These are phyloP conservation scores for Notospermus geniculatus DNA, from an alignment of 1,140 invertebrate genomes.

Conservation along the genomic window DNA sequence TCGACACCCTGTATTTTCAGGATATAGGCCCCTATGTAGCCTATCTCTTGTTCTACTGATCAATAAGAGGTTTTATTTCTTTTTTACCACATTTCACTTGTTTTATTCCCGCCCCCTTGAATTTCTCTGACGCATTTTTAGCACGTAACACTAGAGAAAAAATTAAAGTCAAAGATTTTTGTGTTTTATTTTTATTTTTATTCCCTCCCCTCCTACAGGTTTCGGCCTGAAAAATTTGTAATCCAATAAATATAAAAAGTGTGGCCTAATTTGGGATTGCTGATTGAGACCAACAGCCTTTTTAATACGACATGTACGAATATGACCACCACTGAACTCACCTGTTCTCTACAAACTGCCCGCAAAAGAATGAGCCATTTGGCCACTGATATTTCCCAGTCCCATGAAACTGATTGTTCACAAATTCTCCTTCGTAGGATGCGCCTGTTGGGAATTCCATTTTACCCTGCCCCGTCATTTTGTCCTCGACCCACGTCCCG, in stretches of 20 bases:
- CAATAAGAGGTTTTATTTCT: no score
- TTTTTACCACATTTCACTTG: no score
- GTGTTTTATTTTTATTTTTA: not conserved
- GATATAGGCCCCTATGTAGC: no score
- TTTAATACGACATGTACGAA: not conserved
- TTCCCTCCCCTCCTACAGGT: not conserved
- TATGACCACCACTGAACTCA: slow-evolving; percentile 19
- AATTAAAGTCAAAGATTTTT: no score
- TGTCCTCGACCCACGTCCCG: slow-evolving; percentile 49
- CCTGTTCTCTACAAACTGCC: slow-evolving; percentile 53
- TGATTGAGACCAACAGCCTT: not conserved
- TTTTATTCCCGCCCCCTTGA: no score
- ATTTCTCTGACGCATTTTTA: not conserved
- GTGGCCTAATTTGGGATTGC: not conserved
- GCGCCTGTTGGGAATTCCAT: slow-evolving; percentile 44
- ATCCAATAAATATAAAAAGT: no score
- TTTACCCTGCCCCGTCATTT: slow-evolving; percentile 50
- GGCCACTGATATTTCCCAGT: slow-evolving; percentile 52
- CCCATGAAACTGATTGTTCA: slow-evolving; percentile 54
- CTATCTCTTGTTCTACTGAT: no score
- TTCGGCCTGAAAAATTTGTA: no score
- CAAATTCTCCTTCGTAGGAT: slow-evolving; percentile 49
- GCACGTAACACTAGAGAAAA: no score
- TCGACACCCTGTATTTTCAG: no score
- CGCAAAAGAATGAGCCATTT: slow-evolving; percentile 51